A percentile compares a stretch with the other conserved stretches of the same genome.
Evolutionary conservation across 2,113 vertebrate genomes (phyloP).

Genomic region (Herpetotheres cachinnans): DNA sequence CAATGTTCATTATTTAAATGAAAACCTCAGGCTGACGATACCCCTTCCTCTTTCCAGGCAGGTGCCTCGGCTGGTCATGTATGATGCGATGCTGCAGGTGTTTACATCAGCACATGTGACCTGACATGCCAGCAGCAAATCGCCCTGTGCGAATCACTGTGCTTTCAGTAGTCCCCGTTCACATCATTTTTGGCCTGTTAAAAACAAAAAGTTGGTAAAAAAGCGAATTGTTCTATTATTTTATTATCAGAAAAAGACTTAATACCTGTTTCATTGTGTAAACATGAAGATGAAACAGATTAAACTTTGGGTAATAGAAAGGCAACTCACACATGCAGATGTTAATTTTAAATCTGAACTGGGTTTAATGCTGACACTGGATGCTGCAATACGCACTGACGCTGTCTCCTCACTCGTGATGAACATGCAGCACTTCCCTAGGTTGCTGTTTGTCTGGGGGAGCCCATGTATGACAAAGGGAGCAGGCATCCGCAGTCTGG

Average conservation of each 20-base stretch:
- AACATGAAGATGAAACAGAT: background rate
- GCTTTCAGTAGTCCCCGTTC: background rate
- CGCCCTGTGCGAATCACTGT: rapidly evolving
- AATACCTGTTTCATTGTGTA: rapidly evolving
- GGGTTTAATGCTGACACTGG: background rate
- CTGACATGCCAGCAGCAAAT: background rate
- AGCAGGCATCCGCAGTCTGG: background rate
- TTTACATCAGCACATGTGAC: too few relatives aligned
- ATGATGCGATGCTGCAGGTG: rapidly evolving
- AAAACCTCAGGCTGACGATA: background rate
- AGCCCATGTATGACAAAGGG: background rate
- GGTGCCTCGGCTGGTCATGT: background rate
- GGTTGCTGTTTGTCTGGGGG: background rate
- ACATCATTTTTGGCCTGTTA: background rate
- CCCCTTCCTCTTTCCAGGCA: background rate
- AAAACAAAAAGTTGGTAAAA: background rate
- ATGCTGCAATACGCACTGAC: rapidly evolving
- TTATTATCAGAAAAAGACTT: background rate
- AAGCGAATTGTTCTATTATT: background rate
- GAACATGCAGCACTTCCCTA: rapidly evolving
- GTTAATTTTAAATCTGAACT: background rate
- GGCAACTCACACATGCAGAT: background rate
- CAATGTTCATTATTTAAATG: background rate
- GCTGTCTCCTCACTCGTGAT: rapidly evolving
- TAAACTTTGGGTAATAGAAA: background rate